Evolutionary conservation across 1,140 invertebrate genomes (phyloP).

Genomic region (Heliothis subflexa): DNA sequence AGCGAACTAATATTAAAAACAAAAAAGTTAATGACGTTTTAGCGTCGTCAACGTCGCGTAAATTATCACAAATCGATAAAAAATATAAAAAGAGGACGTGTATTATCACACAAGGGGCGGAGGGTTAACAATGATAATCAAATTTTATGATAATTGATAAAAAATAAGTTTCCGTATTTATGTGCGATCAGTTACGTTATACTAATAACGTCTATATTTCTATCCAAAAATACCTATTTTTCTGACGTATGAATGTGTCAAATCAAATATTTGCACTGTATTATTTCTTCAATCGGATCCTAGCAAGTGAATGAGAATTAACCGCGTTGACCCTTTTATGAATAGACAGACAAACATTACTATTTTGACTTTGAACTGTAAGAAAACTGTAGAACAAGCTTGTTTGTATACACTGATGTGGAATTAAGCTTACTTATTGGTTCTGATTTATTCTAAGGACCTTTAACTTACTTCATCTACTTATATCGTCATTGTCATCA

Average conservation of each 20-base stretch:
- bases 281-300: constrained; percentile 1
- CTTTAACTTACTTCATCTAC: no score
- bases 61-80: constrained; percentile 19
- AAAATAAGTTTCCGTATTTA: no score
- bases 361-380: constrained; percentile 28
- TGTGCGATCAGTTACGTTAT: no score
- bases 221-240: no score
- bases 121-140: not conserved
- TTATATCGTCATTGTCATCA: no score
- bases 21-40: constrained; percentile 38
- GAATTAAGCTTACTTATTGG: no score
- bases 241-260: no score
- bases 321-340: not conserved
- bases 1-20: constrained; percentile 19
- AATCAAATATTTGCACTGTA: not conserved
- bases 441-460: no score
- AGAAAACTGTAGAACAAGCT: no score
- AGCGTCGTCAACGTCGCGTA: constrained; percentile 13
- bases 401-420: no score
- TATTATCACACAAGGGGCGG: not conserved
- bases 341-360: not conserved
- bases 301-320: not conserved
- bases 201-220: no score
- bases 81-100: constrained; percentile 4
- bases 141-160: not conserved